Evolutionary conservation across 92 coral and sea anemone genomes (phyloP), one percentile per base, ranked within the genome.

Genomic region (Metridium senile): DNA sequence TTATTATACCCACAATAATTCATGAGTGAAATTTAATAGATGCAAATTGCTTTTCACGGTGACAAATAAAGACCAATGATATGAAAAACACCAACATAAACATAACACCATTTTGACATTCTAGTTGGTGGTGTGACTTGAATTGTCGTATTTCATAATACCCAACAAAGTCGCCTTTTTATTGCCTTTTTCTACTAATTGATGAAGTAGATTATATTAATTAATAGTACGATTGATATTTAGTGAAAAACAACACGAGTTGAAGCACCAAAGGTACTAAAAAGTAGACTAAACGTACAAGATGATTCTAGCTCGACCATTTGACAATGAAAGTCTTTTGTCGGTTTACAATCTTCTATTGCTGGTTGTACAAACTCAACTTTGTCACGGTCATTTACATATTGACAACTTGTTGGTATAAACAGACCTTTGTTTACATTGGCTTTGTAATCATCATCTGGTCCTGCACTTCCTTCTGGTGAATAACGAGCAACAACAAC

Each of bases 401-500:
- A 87, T 11, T 84, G 86, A 62, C 93, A 88, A n/a, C 69, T 72
- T 18, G 82, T 61, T 11, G 93, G 86, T 21, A 68, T 72, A 76
- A 91, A 94, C 7, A 79, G 67, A 0, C 98, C 98, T 46, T 77
- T 74, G 13, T 58, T 80, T 3, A 94, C 98, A 81, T 94, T 94
- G 23, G 45, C 61, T 32, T 59, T 63, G 26, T 77, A 84, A 22
- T 66, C 70, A 62, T 43, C 67, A 52, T 35, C 32, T 30, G 56
- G 33, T 20, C 70, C 75, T 27, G 33, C 30, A 65, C 90, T 88
- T 26, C 92, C 77, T 22, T 84, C 66, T 9, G 97, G 98, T 9
- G 80, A 80, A 71, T 94, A 94, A 52, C 98, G 73, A 33, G 97
- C 98, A n/a, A 94, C 98, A 17, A 89, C 66, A 0, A 82, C 86